These are phyloP conservation scores for Peromyscus polionotus DNA, from an alignment of 2,113 vertebrate species.

Conservation along the genomic window DNA sequence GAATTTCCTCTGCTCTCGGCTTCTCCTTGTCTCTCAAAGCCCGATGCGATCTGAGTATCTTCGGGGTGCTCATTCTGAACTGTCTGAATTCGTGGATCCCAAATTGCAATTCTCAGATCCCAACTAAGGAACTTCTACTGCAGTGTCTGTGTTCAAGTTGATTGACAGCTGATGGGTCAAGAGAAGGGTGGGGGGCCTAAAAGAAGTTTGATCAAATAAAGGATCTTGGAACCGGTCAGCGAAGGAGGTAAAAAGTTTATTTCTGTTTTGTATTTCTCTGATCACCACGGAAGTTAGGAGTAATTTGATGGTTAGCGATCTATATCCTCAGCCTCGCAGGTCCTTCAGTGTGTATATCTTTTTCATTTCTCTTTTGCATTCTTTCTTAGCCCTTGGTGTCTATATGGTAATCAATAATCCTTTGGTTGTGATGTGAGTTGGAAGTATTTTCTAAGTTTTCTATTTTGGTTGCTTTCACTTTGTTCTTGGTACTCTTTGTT, in stretches of 20 bases:
- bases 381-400: background rate
- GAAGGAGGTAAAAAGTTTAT: background rate
- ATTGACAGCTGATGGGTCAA: background rate
- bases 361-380: background rate
- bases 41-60: background rate
- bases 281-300: background rate
- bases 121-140: background rate
- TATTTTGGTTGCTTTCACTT: constrained; percentile 55
- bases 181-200: background rate
- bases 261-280: constrained; percentile 15
- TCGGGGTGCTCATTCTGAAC: background rate
- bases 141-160: background rate
- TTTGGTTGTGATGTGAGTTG: background rate
- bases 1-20: background rate
- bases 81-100: background rate
- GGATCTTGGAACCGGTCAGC: background rate
- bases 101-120: background rate
- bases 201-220: background rate
- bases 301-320: background rate
- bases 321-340: background rate
- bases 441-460: constrained; percentile 28
- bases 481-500: background rate
- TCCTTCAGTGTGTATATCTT: background rate
- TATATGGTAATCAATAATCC: background rate
- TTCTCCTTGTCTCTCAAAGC: background rate